Evolutionary conservation across 1,140 invertebrate genomes (phyloP).

Genomic region (Chymomyza costata): DNA sequence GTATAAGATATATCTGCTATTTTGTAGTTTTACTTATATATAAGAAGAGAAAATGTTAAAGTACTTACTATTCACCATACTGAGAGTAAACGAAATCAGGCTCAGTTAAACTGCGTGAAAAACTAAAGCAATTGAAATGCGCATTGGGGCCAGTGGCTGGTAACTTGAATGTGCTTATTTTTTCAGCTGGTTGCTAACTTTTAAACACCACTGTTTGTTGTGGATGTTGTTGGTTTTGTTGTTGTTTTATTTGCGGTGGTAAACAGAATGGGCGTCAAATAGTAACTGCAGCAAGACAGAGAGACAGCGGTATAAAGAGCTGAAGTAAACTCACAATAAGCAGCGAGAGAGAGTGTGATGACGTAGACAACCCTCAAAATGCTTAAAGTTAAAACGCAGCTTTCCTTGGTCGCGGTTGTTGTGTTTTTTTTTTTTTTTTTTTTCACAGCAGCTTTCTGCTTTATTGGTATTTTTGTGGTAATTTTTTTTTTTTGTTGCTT

Average conservation of each 20-base stretch:
- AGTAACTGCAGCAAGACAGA: no score
- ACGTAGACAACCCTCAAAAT: no score
- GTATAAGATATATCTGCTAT: no score
- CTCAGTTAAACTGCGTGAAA: slow-evolving; percentile 16
- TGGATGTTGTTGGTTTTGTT: slow-evolving; percentile 15
- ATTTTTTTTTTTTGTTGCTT: slow-evolving; percentile 4
- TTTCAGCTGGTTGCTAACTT: slow-evolving; percentile 19
- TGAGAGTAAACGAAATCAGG: no score
- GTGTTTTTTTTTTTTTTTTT: not conserved
- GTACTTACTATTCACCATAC: no score
- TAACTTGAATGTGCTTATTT: slow-evolving; percentile 14
- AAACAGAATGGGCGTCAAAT: slow-evolving; percentile 29
- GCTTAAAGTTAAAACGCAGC: no score
- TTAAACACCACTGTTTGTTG: slow-evolving; percentile 41
- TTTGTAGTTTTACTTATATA: no score
- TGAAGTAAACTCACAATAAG: no score
- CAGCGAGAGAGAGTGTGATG: no score
- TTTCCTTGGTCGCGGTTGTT: not conserved
- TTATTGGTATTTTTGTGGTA: not conserved
- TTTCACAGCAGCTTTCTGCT: not conserved
- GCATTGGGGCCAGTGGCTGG: slow-evolving; percentile 52
- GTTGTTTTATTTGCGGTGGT: slow-evolving; percentile 63
- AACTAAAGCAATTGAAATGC: slow-evolving; percentile 59
- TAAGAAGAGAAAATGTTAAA: no score
- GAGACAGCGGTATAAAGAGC: slow-evolving; percentile 20